Evolutionary conservation across 2,888 invertebrate species (phyloP).

Genomic region (Chaetogeoica ovagalla): DNA sequence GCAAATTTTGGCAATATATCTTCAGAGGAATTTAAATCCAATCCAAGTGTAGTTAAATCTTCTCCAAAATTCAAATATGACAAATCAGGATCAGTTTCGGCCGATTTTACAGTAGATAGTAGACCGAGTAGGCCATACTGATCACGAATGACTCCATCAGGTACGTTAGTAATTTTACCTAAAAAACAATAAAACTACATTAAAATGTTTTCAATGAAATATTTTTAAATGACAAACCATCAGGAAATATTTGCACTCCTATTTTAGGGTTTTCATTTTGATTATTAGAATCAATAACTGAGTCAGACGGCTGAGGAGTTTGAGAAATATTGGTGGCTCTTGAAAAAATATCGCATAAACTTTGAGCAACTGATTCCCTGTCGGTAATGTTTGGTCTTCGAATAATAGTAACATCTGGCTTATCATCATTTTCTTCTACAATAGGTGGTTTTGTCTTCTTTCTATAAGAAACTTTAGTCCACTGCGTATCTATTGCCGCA

Average conservation of each 20-base stretch:
- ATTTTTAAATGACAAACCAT: conserved; percentile 66
- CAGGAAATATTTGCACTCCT: conserved; percentile 89
- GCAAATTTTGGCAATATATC: conserved; percentile 97
- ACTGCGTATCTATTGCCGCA: background rate
- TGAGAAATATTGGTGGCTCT: too few relatives aligned
- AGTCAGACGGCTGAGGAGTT: too few relatives aligned
- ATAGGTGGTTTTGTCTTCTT: too few relatives aligned
- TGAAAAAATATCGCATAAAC: too few relatives aligned
- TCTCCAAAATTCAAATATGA: conserved; percentile 95
- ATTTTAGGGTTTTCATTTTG: too few relatives aligned
- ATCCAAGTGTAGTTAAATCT: conserved; percentile 94
- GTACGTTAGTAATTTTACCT: conserved; percentile 98
- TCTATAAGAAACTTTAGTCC: background rate
- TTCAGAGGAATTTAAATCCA: conserved; percentile 97
- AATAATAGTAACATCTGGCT: too few relatives aligned
- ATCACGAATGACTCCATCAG: conserved; percentile 96
- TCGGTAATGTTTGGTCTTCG: too few relatives aligned
- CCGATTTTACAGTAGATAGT: conserved; percentile 94
- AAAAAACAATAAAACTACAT: conserved; percentile 56
- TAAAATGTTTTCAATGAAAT: background rate
- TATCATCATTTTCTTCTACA: conserved; percentile 64
- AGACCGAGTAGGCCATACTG: conserved; percentile 99
- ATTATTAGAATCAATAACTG: too few relatives aligned
- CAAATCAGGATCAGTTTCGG: conserved; percentile 94
- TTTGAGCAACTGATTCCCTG: too few relatives aligned